Evolutionary conservation across 35 echinoderm and acorn worm species (phyloP).

Genomic region (Lytechinus pictus): DNA sequence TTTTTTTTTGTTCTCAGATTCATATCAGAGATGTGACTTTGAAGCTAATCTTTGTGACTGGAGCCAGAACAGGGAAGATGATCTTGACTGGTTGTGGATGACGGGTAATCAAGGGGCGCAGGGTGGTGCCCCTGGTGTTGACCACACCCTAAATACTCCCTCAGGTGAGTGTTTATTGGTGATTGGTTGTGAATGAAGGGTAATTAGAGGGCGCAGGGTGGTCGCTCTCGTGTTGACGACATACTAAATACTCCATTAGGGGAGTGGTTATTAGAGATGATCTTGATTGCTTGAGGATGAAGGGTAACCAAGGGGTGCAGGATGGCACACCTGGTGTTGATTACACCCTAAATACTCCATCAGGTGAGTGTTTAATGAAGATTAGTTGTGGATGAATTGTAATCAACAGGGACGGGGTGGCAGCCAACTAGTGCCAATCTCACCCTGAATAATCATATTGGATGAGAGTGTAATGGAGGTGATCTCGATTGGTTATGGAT

Average conservation of each 20-base stretch:
- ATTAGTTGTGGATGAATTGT: too few species aligned
- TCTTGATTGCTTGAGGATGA: slow-evolving; percentile 40
- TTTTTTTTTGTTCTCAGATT: slow-evolving; percentile 45
- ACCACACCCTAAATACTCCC: slow-evolving; percentile 73
- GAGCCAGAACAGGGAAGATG: slow-evolving; percentile 79
- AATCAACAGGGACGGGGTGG: too few species aligned
- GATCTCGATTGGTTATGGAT: neutral
- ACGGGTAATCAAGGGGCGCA: slow-evolving; percentile 48
- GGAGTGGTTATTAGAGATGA: slow-evolving; percentile 60
- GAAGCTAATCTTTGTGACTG: slow-evolving; percentile 76
- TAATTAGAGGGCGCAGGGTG: neutral
- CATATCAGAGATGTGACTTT: slow-evolving; percentile 88
- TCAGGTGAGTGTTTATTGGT: slow-evolving; percentile 33
- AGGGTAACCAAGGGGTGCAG: slow-evolving; percentile 28
- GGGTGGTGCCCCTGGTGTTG: slow-evolving; percentile 58
- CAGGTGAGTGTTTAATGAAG: neutral
- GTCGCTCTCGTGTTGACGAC: too few species aligned
- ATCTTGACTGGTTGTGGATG: slow-evolving; percentile 69
- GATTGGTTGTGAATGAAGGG: neutral
- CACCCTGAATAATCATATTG: too few species aligned
- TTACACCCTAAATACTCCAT: slow-evolving; percentile 45
- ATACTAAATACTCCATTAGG: too few species aligned
- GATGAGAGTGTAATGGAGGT: neutral
- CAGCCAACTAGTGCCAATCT: too few species aligned
- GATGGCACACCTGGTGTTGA: slow-evolving; percentile 56